Conservation (phyloP, 2,797 vertebrate genomes). For the Columba guinea region DNA sequence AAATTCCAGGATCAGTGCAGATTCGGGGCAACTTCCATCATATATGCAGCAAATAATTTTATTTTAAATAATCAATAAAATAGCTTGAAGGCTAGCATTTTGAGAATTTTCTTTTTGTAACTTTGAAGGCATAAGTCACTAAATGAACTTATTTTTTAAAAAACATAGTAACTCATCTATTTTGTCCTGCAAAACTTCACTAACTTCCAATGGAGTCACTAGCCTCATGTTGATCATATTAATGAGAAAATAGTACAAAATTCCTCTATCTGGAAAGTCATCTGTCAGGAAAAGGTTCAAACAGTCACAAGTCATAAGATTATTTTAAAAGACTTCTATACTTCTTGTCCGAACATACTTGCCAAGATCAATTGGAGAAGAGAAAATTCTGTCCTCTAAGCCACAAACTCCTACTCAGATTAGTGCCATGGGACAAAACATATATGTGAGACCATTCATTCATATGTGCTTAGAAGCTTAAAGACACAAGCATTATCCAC, state of each 20-base stretch:
- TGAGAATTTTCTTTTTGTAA: not conserved
- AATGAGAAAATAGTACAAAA: not conserved
- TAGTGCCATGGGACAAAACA: not conserved
- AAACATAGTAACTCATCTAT: not conserved
- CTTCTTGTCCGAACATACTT: not conserved
- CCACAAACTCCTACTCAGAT: not conserved
- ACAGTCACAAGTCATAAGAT: not conserved
- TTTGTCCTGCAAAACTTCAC: not conserved
- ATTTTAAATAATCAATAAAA: not conserved
- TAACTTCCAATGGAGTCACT: not conserved
- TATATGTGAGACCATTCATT: not conserved
- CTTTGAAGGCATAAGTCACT: not conserved
- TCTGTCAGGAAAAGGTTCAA: not conserved
- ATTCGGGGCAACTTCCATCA: not conserved
- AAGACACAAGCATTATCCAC: not conserved
- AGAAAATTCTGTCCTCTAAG: not conserved
- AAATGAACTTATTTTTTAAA: not conserved
- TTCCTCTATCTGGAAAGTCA: not conserved
- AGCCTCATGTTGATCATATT: not conserved
- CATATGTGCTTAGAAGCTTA: not conserved
- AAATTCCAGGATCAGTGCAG: not conserved
- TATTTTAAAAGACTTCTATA: not conserved
- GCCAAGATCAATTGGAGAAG: not conserved
- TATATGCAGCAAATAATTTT: not conserved
- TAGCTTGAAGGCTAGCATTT: rapidly evolving